phyloP scores from a whole-genome alignment of 2,888 invertebrate species.

The Eulithis testata region DNA sequence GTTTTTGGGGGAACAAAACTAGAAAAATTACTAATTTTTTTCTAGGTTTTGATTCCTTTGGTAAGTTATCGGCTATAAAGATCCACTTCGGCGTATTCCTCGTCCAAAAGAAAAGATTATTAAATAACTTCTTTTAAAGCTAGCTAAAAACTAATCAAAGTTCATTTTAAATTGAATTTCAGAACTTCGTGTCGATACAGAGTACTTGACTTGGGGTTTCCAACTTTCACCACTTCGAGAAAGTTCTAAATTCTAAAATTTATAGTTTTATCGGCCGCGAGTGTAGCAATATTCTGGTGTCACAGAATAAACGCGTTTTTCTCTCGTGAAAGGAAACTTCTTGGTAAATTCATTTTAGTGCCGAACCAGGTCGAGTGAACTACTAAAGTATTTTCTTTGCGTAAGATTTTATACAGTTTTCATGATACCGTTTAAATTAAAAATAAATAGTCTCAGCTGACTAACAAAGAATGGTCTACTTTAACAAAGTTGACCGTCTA shows the following conservation, averaged over 20 bases:
- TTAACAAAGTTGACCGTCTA: no score
- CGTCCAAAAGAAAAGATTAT: background rate
- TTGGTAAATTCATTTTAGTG: slow-evolving; percentile 58
- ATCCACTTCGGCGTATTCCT: no score
- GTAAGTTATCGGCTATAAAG: no score
- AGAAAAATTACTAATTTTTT: no score
- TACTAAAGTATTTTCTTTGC: slow-evolving; percentile 53
- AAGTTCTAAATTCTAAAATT: slow-evolving; percentile 44
- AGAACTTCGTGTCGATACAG: slow-evolving; percentile 30
- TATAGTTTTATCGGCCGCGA: slow-evolving; percentile 49
- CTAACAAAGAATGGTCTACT: no score
- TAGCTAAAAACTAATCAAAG: slow-evolving; percentile 35
- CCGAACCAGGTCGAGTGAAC: slow-evolving; percentile 43
- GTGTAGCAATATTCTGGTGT: slow-evolving; percentile 57
- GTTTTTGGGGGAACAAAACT: background rate
- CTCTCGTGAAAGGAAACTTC: slow-evolving; percentile 50
- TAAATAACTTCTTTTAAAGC: slow-evolving; percentile 21
- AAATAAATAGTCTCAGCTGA: background rate
- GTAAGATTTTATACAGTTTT: background rate
- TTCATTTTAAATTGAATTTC: slow-evolving; percentile 40
- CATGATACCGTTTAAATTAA: background rate
- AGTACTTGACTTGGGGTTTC: slow-evolving; percentile 28
- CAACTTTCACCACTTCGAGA: slow-evolving; percentile 36
- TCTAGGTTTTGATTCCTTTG: no score
- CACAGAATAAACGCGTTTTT: slow-evolving; percentile 55